phyloP scores from a whole-genome alignment of 2,113 vertebrate genomes.

The Mesitornis unicolor region DNA sequence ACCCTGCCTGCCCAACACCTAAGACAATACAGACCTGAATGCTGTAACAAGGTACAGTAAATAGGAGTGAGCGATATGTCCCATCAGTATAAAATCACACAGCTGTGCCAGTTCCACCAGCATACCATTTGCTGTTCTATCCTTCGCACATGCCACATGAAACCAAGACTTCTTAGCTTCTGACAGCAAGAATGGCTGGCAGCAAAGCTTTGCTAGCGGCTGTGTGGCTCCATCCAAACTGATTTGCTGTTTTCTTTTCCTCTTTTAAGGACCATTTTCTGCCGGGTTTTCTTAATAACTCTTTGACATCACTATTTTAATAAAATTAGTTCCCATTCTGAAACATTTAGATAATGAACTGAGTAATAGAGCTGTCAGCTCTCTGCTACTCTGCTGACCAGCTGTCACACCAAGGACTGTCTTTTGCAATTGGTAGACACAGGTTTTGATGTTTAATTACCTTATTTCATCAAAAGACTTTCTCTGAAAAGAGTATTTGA shows the following conservation, averaged over 20 bases:
- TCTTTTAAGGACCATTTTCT: background rate
- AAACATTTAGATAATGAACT: background rate
- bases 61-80: background rate
- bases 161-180: background rate
- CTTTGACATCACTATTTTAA: background rate
- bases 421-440: background rate
- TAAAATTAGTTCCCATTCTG: background rate
- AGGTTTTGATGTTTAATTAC: slow-evolving; percentile 42
- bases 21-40: background rate
- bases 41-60: background rate
- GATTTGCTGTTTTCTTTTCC: background rate
- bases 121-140: background rate
- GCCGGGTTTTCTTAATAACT: background rate
- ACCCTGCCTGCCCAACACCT: background rate
- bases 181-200: background rate
- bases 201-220: background rate
- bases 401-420: background rate
- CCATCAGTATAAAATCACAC: background rate
- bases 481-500: background rate
- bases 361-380: background rate
- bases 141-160: fast-evolving
- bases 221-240: background rate
- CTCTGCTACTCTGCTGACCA: slow-evolving; percentile 12
- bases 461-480: slow-evolving; percentile 13
- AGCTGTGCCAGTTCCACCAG: background rate